Evolutionary conservation across 2,888 invertebrate genomes (phyloP).

Genomic region (Phalera bucephala): DNA sequence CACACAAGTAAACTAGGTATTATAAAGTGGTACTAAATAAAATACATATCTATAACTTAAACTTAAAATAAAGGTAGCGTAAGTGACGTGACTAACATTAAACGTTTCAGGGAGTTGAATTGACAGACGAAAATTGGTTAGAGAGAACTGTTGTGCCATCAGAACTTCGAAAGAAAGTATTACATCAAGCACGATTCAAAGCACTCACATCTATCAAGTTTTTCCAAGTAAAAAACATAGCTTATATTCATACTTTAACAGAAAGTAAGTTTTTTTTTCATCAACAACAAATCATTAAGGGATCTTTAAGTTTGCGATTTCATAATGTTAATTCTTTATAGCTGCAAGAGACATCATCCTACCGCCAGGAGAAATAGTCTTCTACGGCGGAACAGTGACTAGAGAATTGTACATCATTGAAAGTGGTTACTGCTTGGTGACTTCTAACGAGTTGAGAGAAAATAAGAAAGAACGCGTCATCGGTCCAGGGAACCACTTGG

Average conservation of each 20-base stretch:
- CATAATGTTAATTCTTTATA: no score
- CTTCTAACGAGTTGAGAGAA: slow-evolving; percentile 55
- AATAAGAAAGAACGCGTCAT: slow-evolving; percentile 56
- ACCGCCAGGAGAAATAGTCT: slow-evolving; percentile 79
- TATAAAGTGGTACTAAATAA: no score
- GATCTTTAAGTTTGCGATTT: no score
- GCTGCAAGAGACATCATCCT: slow-evolving; percentile 71
- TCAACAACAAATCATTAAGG: no score
- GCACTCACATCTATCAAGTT: slow-evolving; percentile 70
- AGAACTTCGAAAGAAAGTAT: slow-evolving; percentile 70
- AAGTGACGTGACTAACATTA: no score
- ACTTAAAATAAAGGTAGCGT: no score
- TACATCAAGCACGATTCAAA: slow-evolving; percentile 75
- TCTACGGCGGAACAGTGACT: slow-evolving; percentile 75
- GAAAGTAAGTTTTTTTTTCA: slow-evolving; percentile 62
- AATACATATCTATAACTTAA: no score
- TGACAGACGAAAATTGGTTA: slow-evolving; percentile 73
- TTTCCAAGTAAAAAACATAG: slow-evolving; percentile 76
- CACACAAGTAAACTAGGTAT: no score
- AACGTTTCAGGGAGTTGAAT: slow-evolving; percentile 76
- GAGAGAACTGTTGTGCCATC: slow-evolving; percentile 67
- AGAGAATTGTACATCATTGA: slow-evolving; percentile 79
- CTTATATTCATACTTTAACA: slow-evolving; percentile 73
- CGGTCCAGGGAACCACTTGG: slow-evolving; percentile 74
- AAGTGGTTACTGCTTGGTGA: slow-evolving; percentile 75